Conservation (phyloP, 2,888 invertebrate species). For the Deroplatys truncata region DNA sequence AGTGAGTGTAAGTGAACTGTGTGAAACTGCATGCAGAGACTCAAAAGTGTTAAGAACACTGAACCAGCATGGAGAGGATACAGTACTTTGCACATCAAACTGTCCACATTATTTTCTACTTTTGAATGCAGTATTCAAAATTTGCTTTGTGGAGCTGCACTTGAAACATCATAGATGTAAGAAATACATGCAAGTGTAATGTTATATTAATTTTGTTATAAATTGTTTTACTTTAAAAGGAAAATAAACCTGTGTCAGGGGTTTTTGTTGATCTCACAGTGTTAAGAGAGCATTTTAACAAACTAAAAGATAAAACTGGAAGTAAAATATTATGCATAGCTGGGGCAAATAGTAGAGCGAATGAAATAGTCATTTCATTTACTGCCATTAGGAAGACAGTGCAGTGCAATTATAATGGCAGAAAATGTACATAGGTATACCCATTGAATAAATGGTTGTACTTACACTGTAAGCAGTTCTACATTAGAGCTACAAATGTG, state of each 20-base stretch:
- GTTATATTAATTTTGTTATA: slow-evolving; percentile 20
- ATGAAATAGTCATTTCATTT: not conserved
- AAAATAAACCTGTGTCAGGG: slow-evolving; percentile 22
- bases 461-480: not conserved
- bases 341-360: not conserved
- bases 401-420: not conserved
- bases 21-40: not conserved
- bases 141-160: not conserved
- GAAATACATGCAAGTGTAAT: slow-evolving; percentile 10
- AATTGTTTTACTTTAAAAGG: not conserved
- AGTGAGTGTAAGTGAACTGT: slow-evolving; percentile 2
- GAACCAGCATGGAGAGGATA: not conserved
- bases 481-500: not conserved
- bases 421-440: not conserved
- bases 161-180: not conserved
- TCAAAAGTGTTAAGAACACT: not conserved
- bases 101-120: not conserved
- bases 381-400: not conserved
- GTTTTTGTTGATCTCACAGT: slow-evolving; percentile 31
- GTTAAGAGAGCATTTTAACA: slow-evolving; percentile 26
- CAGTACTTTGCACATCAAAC: not conserved
- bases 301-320: not conserved
- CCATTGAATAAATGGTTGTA: not conserved
- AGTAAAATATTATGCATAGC: not conserved
- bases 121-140: not conserved